phyloP scores from a whole-genome alignment of 2,888 invertebrate species.

The Agrotis clavis region DNA sequence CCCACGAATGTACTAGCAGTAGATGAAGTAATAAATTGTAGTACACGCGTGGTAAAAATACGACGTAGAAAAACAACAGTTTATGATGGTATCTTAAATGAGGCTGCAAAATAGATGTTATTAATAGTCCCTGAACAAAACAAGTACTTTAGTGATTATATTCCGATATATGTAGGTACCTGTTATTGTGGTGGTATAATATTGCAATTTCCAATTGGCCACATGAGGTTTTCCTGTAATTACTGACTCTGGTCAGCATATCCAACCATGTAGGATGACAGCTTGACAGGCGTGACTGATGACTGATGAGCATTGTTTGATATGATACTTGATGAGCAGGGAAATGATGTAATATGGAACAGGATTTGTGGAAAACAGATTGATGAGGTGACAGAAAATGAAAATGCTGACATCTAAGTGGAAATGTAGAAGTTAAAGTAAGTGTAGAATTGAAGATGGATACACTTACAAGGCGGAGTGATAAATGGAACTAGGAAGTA shows the following conservation, averaged over 20 bases:
- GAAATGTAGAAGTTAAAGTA: too few relatives aligned
- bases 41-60: constrained; percentile 5
- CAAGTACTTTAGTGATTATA: not conserved
- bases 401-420: too few relatives aligned
- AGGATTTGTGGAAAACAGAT: not conserved
- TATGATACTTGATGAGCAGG: constrained; percentile 24
- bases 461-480: not conserved
- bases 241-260: constrained; percentile 65
- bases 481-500: too few relatives aligned
- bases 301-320: constrained; percentile 66
- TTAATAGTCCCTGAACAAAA: constrained; percentile 14
- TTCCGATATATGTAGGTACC: constrained; percentile 41
- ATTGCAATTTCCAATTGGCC: constrained; percentile 75
- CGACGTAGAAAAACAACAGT: constrained; percentile 8
- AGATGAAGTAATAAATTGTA: not conserved
- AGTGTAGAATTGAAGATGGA: not conserved
- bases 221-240: constrained; percentile 77
- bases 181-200: constrained; percentile 51
- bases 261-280: constrained; percentile 55
- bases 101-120: constrained; percentile 18
- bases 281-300: constrained; percentile 77
- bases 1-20: constrained; percentile 20
- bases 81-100: constrained; percentile 32
- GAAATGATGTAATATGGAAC: constrained; percentile 4
- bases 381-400: not conserved